Base-by-base conservation (phyloP, 2,888 invertebrate genomes). In the Melinaea menophilus region DNA sequence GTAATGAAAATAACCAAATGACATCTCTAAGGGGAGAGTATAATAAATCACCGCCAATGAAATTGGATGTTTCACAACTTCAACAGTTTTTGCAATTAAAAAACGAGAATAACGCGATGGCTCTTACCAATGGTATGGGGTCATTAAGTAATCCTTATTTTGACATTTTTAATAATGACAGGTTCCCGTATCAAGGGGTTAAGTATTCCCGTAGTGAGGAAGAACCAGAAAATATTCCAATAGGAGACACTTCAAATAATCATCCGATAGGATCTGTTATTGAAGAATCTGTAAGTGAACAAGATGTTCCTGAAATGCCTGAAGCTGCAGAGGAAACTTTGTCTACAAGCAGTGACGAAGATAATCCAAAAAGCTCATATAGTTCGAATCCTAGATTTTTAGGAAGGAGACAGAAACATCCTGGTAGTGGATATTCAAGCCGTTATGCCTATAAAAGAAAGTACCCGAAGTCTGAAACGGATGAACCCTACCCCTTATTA, bases 181-280 rank as follows among this genome's bases (percentile, higher is more conserved):
- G 86, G 58, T 83, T 75, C 73, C 88, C 88, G 34, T 89, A 86
- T 67, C 89, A 86, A 72, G 86, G 88, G 31, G 80, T 84, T 4
- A 90, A 90, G 73, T 90, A 90, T 74, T 90, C 90, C 33, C 79
- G 90, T 55, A 90, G 90, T 73, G 88, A 90, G 76, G 90, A 90
- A 74, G 90, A 89, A 71, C 88, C 88, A 71, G 89, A 89, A 75
- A 85, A 80, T 59, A 80, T 88, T 68, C 90, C 89, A 0, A 86
- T 90, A 62, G 85, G 88, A 57, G 90, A 87, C 55, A 79, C 86
- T 35, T 85, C 88, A 2, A 87, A 75, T 66, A 87, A 75, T 56
- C 88, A 90, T 70, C 88, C 89, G 2, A 91, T 91, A 63, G 91
- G 91, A 34, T 89, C 91, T 37, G 91, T 91, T 0, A 80, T 90